These are phyloP conservation scores for Triplophysa tibetana DNA, from an alignment of 2,113 vertebrate species.

Conservation along the genomic window DNA sequence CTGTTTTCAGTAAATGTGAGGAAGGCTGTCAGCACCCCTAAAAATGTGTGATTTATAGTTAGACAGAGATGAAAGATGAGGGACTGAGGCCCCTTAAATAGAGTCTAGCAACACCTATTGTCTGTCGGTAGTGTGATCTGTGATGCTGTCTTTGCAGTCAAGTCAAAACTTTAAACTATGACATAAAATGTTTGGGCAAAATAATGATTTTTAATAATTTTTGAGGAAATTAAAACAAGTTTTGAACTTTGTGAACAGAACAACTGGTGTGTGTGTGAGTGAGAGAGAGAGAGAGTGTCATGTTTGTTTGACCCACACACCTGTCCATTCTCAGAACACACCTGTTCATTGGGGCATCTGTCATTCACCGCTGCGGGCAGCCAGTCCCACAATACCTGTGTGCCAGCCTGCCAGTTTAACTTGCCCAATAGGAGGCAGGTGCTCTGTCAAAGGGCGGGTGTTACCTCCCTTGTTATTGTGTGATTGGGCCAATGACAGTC, in stretches of 20 bases:
- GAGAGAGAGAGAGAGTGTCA: not conserved
- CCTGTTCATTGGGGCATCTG: conserved; percentile 34
- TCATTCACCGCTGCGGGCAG: conserved; percentile 35
- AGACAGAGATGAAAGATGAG: not conserved
- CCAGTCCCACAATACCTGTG: conserved; percentile 19
- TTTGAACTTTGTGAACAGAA: not conserved
- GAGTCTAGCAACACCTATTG: not conserved
- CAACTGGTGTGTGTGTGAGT: not conserved
- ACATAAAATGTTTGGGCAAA: not conserved
- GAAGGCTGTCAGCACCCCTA: not conserved
- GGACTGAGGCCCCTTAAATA: not conserved
- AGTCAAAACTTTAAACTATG: not conserved
- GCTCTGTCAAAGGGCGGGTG: conserved; percentile 36
- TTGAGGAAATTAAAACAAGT: not conserved
- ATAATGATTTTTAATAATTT: not conserved
- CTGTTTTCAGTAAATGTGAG: not conserved
- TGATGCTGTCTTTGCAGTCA: not conserved
- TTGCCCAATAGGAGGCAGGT: conserved; percentile 21
- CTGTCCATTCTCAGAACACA: conserved; percentile 22
- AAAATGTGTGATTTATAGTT: not conserved
- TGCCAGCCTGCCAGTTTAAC: conserved; percentile 13
- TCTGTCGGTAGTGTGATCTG: not conserved
- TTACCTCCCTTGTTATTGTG: conserved; percentile 21
- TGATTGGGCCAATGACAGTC: conserved; percentile 18
- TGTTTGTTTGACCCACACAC: conserved; percentile 38